Percentiles rank a stretch among this genome's conserved stretches.
Conservation (phyloP, 2,888 invertebrate species). For the Metellina segmentata region DNA sequence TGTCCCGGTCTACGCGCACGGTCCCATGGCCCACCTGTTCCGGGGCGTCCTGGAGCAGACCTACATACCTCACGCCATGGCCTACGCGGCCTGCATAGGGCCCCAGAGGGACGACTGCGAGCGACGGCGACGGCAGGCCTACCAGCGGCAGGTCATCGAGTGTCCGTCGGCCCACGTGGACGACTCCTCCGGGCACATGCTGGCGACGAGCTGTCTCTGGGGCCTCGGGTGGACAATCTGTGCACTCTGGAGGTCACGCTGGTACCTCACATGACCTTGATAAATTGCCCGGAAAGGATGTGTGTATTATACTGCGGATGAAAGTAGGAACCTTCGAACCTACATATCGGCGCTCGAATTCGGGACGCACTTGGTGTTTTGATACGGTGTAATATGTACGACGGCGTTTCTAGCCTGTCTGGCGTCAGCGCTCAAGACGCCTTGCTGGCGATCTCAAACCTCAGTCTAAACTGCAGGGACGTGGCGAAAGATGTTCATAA, state of each 20-base stretch:
- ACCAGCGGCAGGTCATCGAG: constrained; percentile 67
- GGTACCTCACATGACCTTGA: constrained; percentile 34
- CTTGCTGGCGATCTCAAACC: background rate
- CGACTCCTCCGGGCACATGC: constrained; percentile 21
- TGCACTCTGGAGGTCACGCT: background rate
- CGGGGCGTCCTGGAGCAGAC: constrained; percentile 91
- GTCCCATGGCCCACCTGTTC: constrained; percentile 90
- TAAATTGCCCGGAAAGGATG: background rate
- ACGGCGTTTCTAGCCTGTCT: too few relatives aligned
- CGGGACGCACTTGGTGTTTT: background rate
- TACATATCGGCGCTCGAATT: constrained; percentile 5
- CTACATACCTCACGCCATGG: constrained; percentile 92
- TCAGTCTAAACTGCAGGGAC: too few relatives aligned
- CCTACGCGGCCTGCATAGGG: constrained; percentile 89
- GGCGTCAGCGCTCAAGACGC: background rate
- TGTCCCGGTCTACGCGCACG: constrained; percentile 91
- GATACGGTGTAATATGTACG: background rate
- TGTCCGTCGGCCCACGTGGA: constrained; percentile 68
- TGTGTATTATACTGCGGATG: background rate
- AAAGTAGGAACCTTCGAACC: constrained; percentile 13
- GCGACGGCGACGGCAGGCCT: constrained; percentile 39
- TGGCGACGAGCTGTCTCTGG: background rate
- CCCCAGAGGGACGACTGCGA: constrained; percentile 77
- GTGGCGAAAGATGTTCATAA: too few relatives aligned
- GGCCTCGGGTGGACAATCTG: constrained; percentile 39